Evolutionary conservation across 2,113 vertebrate species (phyloP).

Genomic region (Pholis gunnellus): DNA sequence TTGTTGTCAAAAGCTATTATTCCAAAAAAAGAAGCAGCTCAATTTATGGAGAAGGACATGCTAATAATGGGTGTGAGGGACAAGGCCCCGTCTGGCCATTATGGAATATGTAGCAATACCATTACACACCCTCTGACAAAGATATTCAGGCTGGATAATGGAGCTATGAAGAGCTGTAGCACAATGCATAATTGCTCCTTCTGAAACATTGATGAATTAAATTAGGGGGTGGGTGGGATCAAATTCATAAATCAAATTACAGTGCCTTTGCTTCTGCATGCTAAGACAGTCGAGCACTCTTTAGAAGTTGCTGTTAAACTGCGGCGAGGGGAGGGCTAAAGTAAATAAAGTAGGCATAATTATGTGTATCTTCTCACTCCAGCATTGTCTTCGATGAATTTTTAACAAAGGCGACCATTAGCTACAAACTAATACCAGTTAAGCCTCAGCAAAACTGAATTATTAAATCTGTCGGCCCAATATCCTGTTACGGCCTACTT

Average conservation of each 20-base stretch:
- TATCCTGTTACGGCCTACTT: constrained; percentile 92
- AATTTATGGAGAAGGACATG: constrained; percentile 64
- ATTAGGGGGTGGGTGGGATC: constrained; percentile 84
- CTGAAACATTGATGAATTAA: constrained; percentile 88
- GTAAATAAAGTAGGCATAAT: constrained; percentile 85
- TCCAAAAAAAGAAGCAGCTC: constrained; percentile 60
- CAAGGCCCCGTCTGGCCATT: constrained; percentile 61
- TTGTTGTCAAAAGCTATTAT: constrained; percentile 68
- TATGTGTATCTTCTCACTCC: constrained; percentile 83
- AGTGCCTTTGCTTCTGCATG: constrained; percentile 77
- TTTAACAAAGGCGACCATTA: constrained; percentile 90
- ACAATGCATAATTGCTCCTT: constrained; percentile 84
- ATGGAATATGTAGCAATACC: constrained; percentile 82
- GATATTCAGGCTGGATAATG: constrained; percentile 79
- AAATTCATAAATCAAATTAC: constrained; percentile 89
- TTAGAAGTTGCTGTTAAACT: constrained; percentile 71
- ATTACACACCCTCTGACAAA: constrained; percentile 81
- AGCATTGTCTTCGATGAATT: constrained; percentile 86
- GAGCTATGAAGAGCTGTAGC: constrained; percentile 73
- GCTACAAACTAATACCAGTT: constrained; percentile 88
- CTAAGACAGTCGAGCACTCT: constrained; percentile 73
- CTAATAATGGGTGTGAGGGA: constrained; percentile 70
- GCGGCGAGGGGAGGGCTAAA: constrained; percentile 52
- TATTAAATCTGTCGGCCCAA: constrained; percentile 92
- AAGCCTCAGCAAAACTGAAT: constrained; percentile 93